These are phyloP conservation scores for Barbus barbus DNA, from an alignment of 2,113 vertebrate species.

Conservation along the genomic window DNA sequence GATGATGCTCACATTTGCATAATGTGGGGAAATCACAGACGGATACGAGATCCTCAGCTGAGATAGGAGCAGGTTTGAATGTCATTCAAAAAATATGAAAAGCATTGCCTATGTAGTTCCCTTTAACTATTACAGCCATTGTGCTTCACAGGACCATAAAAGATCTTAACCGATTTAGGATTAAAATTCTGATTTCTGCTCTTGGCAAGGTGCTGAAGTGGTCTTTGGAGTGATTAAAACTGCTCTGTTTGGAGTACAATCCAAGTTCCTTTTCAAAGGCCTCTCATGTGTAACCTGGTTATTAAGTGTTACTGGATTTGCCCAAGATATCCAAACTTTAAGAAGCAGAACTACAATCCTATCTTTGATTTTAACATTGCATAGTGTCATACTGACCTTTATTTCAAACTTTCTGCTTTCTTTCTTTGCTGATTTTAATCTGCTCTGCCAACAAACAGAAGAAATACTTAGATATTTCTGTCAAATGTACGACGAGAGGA, in stretches of 20 bases:
- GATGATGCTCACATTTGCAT: conserved; percentile 66
- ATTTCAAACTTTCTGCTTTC: neutral
- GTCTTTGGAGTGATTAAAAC: neutral
- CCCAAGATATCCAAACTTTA: conserved; percentile 8
- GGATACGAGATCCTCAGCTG: conserved; percentile 42
- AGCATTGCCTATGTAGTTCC: neutral
- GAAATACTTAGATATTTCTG: neutral
- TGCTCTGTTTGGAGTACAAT: conserved; percentile 9
- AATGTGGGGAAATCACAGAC: conserved; percentile 55
- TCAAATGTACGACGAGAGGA: neutral
- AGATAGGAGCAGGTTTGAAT: conserved; percentile 66
- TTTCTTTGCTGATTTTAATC: conserved; percentile 13
- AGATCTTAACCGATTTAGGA: conserved; percentile 34
- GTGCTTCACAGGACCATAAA: conserved; percentile 25
- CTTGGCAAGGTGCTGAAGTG: neutral
- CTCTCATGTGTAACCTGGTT: neutral
- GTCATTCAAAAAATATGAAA: conserved; percentile 68
- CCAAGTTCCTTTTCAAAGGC: neutral
- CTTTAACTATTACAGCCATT: conserved; percentile 32
- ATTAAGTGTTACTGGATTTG: neutral
- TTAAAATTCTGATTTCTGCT: conserved; percentile 42
- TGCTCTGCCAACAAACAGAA: neutral
- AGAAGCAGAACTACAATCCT: conserved; percentile 7
- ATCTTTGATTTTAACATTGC: conserved; percentile 33
- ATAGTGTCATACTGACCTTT: neutral